Percentiles rank a stretch among this genome's conserved stretches.
phyloP scores from a whole-genome alignment of 2,888 invertebrate genomes.

The Noctua fimbriata region DNA sequence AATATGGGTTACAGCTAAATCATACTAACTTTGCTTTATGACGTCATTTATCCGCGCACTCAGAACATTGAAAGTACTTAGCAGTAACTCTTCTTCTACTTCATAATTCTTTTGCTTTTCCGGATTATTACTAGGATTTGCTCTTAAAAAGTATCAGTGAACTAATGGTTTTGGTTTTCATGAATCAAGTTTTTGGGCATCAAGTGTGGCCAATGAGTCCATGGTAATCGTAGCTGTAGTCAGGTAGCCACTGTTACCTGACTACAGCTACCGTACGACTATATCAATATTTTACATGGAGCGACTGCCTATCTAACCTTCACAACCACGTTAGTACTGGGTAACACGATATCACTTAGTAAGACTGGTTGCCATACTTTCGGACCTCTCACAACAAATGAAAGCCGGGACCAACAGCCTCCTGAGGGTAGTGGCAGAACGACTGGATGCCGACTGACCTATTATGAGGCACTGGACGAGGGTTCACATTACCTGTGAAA shows the following conservation, averaged over 20 bases:
- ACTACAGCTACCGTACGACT: too few species aligned
- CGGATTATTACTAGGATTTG: conserved; percentile 24
- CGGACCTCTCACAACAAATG: too few species aligned
- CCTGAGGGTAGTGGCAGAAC: too few species aligned
- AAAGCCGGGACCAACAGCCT: too few species aligned
- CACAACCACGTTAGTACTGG: background rate
- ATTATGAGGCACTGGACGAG: too few species aligned
- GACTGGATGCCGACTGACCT: too few species aligned
- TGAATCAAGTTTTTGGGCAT: background rate
- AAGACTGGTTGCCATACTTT: too few species aligned
- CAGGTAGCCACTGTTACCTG: too few species aligned
- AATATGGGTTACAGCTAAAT: conserved; percentile 41
- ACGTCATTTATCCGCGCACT: conserved; percentile 55
- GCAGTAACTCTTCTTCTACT: conserved; percentile 35
- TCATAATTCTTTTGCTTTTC: conserved; percentile 37
- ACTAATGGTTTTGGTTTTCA: background rate
- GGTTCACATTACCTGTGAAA: too few species aligned
- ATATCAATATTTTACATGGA: background rate
- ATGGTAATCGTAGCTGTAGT: too few species aligned
- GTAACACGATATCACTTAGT: too few species aligned
- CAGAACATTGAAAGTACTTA: conserved; percentile 51
- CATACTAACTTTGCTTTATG: conserved; percentile 45
- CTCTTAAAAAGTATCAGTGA: conserved; percentile 14
- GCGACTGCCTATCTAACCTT: background rate
- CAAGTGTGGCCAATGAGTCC: background rate